A percentile compares a stretch with the other conserved stretches of the same genome.
phyloP scores from a whole-genome alignment of 2,888 invertebrate species.

The Noctua janthina region DNA sequence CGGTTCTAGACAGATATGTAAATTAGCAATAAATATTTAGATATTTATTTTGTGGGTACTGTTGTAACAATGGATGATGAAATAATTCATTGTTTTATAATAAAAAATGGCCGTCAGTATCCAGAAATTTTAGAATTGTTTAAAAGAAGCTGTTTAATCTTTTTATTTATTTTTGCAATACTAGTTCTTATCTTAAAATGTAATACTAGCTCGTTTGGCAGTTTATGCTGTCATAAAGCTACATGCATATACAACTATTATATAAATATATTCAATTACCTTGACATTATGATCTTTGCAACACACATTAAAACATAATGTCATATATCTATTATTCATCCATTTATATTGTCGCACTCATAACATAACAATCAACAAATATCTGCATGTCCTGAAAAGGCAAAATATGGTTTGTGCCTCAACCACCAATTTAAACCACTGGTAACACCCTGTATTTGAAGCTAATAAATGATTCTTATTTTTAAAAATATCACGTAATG shows the following conservation, averaged over 20 bases:
- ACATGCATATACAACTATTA: not conserved
- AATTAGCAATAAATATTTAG: slow-evolving; percentile 37
- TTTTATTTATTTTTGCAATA: too few relatives aligned
- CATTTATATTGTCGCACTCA: not conserved
- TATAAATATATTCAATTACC: not conserved
- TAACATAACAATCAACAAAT: not conserved
- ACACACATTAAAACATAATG: not conserved
- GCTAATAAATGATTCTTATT: too few relatives aligned
- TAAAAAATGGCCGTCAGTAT: not conserved
- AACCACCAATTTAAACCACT: too few relatives aligned
- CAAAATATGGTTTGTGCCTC: too few relatives aligned
- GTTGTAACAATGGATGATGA: slow-evolving; percentile 25
- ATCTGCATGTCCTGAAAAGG: too few relatives aligned
- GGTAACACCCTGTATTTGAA: too few relatives aligned
- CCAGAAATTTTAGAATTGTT: not conserved
- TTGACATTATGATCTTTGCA: not conserved
- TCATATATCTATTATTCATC: not conserved
- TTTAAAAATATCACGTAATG: slow-evolving; percentile 2
- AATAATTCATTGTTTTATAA: slow-evolving; percentile 1
- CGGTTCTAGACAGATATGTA: slow-evolving; percentile 40
- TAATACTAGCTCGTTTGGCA: not conserved
- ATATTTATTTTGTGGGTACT: slow-evolving; percentile 9
- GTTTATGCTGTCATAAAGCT: not conserved
- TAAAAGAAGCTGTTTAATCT: not conserved
- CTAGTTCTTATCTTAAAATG: not conserved